Evolutionary conservation across 2,113 vertebrate genomes (phyloP).

Genomic region (Rissa tridactyla): DNA sequence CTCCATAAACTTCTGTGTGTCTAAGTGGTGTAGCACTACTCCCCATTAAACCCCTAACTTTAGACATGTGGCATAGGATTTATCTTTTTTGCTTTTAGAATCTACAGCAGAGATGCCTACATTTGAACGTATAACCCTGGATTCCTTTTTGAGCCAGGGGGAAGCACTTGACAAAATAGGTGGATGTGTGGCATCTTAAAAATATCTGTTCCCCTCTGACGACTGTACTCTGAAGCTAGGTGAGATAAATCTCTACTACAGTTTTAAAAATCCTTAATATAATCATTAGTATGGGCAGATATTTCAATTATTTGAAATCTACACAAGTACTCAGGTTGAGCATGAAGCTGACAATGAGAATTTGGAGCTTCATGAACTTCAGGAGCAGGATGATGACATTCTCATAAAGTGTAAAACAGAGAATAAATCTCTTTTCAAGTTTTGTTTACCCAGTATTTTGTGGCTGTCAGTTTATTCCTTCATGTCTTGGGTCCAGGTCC

Average conservation of each 20-base stretch:
- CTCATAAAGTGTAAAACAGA: background rate
- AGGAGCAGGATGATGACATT: background rate
- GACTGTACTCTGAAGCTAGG: background rate
- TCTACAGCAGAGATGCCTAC: background rate
- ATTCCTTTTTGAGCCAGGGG: background rate
- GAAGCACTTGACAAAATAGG: background rate
- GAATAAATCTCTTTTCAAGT: background rate
- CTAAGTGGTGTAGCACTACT: background rate
- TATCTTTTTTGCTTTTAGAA: background rate
- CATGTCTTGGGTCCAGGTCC: background rate
- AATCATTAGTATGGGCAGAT: background rate
- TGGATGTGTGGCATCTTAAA: background rate
- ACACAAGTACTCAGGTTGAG: background rate
- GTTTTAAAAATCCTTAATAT: background rate
- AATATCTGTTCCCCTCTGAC: background rate
- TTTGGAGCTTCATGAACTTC: background rate
- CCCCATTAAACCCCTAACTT: background rate
- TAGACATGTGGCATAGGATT: background rate
- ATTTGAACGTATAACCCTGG: background rate
- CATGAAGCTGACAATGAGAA: rapidly evolving
- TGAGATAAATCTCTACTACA: background rate
- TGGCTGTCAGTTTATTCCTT: background rate
- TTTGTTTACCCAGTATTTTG: background rate
- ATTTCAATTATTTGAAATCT: background rate
- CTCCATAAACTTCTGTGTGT: background rate